Base-by-base conservation (phyloP, 2,888 invertebrate genomes). In the Macrostomum cliftonense region DNA sequence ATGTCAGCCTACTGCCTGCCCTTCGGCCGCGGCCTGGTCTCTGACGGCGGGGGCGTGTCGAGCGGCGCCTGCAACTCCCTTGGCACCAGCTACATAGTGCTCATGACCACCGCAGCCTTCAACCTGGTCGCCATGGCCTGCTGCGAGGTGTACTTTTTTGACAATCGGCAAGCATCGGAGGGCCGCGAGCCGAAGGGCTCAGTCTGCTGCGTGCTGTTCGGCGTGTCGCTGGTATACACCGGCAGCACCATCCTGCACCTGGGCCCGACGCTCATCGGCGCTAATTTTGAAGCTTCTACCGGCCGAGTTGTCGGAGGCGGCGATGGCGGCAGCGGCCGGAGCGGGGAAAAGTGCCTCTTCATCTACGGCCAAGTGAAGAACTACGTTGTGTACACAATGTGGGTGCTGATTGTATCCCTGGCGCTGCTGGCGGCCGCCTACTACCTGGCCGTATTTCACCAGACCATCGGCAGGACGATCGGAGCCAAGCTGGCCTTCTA, bases 101-200 rank as follows among this genome's bases (percentile, higher is more conserved):
- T 67, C 2, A 60, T 67, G 17, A 68, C 68, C 2, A 63, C 64
- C 13, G 65, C 64, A 13, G 62, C 64, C 20, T 67, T 68, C 57
- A 69, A 69, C 54, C 62, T 68, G 57, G 62, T 69, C 13, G 67
- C 68, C 14, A 68, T 68, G 63, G 62, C 67, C 16, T 67, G 67
- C 49, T 63, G 67, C 5, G 69, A 69, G 54, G 69, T 52, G n/a
- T 52, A 52, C 52, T 52, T 44, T n/a, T 51, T 51, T 42, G 28
- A 28, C 9, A 28, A 9, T 28, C 28, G 28, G 28, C 28, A 28
- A 9, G 28, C 28, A 9, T 28, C 28, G 5, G 28, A 28, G 28
- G 42, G 42, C 28, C 49, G 51, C 20, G 67, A 11, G 66, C 66
- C 55, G 62, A 57, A 57, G 36, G 67, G 67, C 37, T 64, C 64